Evolutionary conservation across 2,113 vertebrate genomes (phyloP), one percentile per base, ranked within the genome.

Genomic region (Thalassoma bifasciatum): DNA sequence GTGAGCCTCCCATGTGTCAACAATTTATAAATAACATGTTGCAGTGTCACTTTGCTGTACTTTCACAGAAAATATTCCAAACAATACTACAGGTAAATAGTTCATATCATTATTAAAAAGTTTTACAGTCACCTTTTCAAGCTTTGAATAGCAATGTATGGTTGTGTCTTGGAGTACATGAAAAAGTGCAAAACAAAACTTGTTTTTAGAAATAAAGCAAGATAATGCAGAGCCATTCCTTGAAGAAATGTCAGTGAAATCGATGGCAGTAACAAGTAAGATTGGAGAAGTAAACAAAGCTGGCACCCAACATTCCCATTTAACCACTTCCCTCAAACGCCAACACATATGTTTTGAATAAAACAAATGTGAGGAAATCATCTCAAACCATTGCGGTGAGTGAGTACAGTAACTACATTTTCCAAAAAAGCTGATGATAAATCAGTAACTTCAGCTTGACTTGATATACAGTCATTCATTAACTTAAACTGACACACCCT

Each of bases 361-460:
- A 21, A 12, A 30, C 65, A 21, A 68, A 70, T 49, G 26, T 60
- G 16, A 11, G 2, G 62, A 47, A 78, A 62, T 7, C 4, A 23
- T 8, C n/a, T 26, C 23, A 52, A 61, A 26, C 19, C 14, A 50
- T n/a, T 24, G 42, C 13, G 17, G 34, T 16, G 49, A 44, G 8
- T 19, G 4, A 66, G 50, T 2, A 65, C 21, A 67, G 74, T 44
- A 56, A 46, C 63, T 17, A 16, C 2, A 38, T 58, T 34, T 71
- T 66, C 21, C 47, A 16, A 59, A 71, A 36, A 24, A 65, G 21
- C 16, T 10, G 11, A 2, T 42, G 14, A 77, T 75, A 78, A 78
- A 82, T 75, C n/a, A 44, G 5, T 52, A 40, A 77, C 62, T 72
- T 81, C 66, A 64, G 40, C 53, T 77, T 54, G 23, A 58, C 26